Evolutionary conservation across 2,888 invertebrate species (phyloP), one percentile per base, ranked within the genome.

Genomic region (Notodonta dromedarius): DNA sequence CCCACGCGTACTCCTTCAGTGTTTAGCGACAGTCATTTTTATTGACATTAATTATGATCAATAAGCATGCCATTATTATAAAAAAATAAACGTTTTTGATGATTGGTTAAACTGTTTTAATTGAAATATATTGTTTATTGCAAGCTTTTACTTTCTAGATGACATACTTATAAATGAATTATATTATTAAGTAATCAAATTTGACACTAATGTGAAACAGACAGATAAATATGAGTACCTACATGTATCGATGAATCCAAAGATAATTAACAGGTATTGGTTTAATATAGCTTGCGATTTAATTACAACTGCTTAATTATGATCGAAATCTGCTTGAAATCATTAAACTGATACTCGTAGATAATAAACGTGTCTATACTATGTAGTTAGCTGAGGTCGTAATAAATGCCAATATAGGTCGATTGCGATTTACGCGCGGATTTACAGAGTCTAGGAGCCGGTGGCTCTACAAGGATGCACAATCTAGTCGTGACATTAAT

Each of bases 401-500:
- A 79, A 78, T 79, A 81, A 80, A 79, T 81, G 74, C 65, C 71
- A 71, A 78, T 76, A 73, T 72, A 73, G 79, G 73, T 80, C 74
- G 77, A 78, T 82, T 74, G 79, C 77, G 68, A 77, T 73, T 79
- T 76, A 77, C 69, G 67, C 62, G 62, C 67, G 77, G 79, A 81
- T 85, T 83, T 84, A 84, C 80, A 62, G 74, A 70, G 69, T 64
- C 74, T 66, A 69, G 72, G 73, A 70, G 75, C 77, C 72, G 73
- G 78, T 77, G 77, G 75, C 74, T 76, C 74, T 66, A 82, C 85
- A 90, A 88, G 87, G 90, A 91, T 90, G 81, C 82, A 89, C 87
- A 86, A 86, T 89, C 87, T 87, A 88, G 80, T 91, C 87, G 87
- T 86, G 87, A 84, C 86, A 85, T 81, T 86, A 86, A 83, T 82